phyloP scores from a whole-genome alignment of 2,888 invertebrate genomes.

The Escarpia spicata region DNA sequence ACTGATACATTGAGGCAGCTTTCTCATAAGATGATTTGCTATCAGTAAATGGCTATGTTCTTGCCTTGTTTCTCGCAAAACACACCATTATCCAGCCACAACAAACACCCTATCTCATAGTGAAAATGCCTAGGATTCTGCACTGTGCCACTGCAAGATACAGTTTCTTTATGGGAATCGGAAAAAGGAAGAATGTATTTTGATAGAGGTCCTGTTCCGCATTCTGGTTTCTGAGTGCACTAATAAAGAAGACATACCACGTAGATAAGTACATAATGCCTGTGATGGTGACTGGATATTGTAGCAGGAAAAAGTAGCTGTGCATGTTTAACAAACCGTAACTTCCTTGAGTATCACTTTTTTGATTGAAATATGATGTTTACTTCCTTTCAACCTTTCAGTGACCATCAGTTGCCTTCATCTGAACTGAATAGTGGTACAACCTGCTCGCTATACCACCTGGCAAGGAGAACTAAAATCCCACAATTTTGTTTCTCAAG shows the following conservation, averaged over 20 bases:
- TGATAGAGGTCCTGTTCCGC: neutral
- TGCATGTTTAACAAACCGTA: too few relatives aligned
- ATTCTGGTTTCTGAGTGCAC: neutral
- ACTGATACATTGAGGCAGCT: neutral
- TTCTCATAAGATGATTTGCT: slow-evolving; percentile 3
- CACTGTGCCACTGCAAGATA: neutral
- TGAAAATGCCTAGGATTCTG: slow-evolving; percentile 4
- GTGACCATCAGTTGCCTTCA: too few relatives aligned
- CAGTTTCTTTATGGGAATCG: neutral
- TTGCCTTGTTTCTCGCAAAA: slow-evolving; percentile 1
- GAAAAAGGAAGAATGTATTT: neutral
- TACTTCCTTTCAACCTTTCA: too few relatives aligned
- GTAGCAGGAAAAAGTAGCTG: neutral
- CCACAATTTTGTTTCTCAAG: too few relatives aligned
- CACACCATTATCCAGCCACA: neutral
- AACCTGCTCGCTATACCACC: too few relatives aligned
- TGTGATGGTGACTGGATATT: neutral
- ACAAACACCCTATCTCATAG: neutral
- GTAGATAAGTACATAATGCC: neutral
- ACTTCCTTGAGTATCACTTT: too few relatives aligned
- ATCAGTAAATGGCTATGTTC: neutral
- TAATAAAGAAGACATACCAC: neutral
- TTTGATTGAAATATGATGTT: too few relatives aligned
- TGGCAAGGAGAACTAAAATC: too few relatives aligned
- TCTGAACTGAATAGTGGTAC: too few relatives aligned